phyloP scores from a whole-genome alignment of 2,888 invertebrate genomes.

The Malacosoma neustria region DNA sequence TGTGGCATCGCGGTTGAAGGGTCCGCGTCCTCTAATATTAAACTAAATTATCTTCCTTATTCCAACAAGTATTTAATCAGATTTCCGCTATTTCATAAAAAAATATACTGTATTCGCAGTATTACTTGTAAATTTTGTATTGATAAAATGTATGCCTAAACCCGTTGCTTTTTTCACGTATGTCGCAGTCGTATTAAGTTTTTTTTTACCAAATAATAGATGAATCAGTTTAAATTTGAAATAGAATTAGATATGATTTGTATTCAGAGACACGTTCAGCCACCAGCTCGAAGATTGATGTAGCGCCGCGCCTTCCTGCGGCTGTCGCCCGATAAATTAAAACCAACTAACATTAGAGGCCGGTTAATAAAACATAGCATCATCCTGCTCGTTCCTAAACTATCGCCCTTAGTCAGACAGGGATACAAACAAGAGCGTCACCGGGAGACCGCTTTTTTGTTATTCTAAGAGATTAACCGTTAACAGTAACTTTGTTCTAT shows the following conservation, averaged over 20 bases:
- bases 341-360: conserved; percentile 58
- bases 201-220: neutral
- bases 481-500: conserved; percentile 55
- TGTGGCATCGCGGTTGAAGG: conserved; percentile 6
- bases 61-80: conserved; percentile 2
- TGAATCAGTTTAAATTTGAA: conserved; percentile 10
- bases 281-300: conserved; percentile 57
- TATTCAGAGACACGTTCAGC: conserved; percentile 35
- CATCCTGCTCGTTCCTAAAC: conserved; percentile 46
- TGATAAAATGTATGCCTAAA: neutral
- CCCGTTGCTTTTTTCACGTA: neutral
- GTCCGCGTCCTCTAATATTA: conserved; percentile 10
- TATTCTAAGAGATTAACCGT: conserved; percentile 55
- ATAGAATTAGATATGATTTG: conserved; percentile 31
- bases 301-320: conserved; percentile 48
- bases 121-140: conserved; percentile 5
- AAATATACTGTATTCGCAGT: neutral
- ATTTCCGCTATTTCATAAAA: conserved; percentile 6
- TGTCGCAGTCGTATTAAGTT: neutral
- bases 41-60: conserved; percentile 7
- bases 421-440: conserved; percentile 43
- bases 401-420: conserved; percentile 38
- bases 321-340: conserved; percentile 72
- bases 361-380: conserved; percentile 46
- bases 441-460: conserved; percentile 62